Evolutionary conservation across 2,113 vertebrate genomes (phyloP).

Genomic region (Gulo gulo): DNA sequence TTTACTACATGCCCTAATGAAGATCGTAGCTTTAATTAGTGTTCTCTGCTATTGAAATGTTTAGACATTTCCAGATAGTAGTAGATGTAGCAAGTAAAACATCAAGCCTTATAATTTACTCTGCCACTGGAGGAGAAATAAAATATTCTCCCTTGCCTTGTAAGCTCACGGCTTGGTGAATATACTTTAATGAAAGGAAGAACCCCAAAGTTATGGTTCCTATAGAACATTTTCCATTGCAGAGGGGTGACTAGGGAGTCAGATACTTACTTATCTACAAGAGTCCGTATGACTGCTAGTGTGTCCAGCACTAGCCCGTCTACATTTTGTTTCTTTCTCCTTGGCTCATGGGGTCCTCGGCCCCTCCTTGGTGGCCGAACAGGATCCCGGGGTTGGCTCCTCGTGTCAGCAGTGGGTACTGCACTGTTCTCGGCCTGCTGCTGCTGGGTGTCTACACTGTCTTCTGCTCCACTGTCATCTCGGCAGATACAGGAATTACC

Average conservation of each 20-base stretch:
- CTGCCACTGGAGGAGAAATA: slow-evolving; percentile 6
- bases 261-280: slow-evolving; percentile 98
- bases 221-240: slow-evolving; percentile 39
- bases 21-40: slow-evolving; percentile 56
- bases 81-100: slow-evolving; percentile 55
- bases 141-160: neutral
- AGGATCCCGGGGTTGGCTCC: slow-evolving; percentile 93
- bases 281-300: slow-evolving; percentile 96
- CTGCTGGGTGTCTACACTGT: slow-evolving; percentile 85
- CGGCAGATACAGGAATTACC: slow-evolving; percentile 98
- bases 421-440: slow-evolving; percentile 87
- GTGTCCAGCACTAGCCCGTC: slow-evolving; percentile 98
- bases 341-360: slow-evolving; percentile 95
- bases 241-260: slow-evolving; percentile 25
- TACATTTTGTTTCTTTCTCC: slow-evolving; percentile 98
- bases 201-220: neutral
- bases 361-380: slow-evolving; percentile 95
- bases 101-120: slow-evolving; percentile 52
- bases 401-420: slow-evolving; percentile 80
- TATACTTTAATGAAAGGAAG: neutral
- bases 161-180: neutral
- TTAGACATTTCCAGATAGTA: slow-evolving; percentile 64
- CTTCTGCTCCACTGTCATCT: slow-evolving; percentile 95
- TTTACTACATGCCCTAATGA: slow-evolving; percentile 51
- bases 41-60: slow-evolving; percentile 52